phyloP scores from a whole-genome alignment of 2,113 vertebrate species.

The Otocyon megalotis region DNA sequence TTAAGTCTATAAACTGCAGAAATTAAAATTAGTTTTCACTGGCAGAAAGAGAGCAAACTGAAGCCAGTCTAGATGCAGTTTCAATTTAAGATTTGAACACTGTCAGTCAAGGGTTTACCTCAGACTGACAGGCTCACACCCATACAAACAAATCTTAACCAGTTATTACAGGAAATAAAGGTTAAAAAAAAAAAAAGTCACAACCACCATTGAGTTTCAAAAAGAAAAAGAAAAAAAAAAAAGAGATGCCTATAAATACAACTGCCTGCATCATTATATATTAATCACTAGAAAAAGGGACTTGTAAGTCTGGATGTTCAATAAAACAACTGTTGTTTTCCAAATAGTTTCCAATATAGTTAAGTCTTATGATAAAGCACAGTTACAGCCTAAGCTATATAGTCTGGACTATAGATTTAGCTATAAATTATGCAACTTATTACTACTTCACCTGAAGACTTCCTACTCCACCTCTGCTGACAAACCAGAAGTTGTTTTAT shows the following conservation, averaged over 20 bases:
- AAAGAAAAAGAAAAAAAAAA: background rate
- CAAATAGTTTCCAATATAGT: background rate
- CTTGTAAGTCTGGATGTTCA: background rate
- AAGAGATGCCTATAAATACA: background rate
- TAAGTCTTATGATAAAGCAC: background rate
- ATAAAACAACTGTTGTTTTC: background rate
- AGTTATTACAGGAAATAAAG: background rate
- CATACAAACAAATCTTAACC: background rate
- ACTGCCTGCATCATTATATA: background rate
- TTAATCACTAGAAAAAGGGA: background rate
- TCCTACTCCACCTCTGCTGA: slow-evolving; percentile 39
- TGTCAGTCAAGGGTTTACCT: background rate
- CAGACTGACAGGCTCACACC: background rate
- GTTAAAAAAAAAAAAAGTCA: background rate
- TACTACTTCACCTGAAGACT: background rate
- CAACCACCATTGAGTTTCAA: background rate
- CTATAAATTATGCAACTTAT: background rate
- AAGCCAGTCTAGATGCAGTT: background rate
- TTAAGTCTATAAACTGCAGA: background rate
- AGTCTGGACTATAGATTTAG: background rate
- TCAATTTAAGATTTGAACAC: background rate
- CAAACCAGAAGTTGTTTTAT: background rate
- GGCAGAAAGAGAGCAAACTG: background rate
- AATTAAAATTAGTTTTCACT: background rate
- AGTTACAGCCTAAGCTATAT: background rate